phyloP scores from a whole-genome alignment of 2,113 vertebrate species.

The Lophura nycthemera region DNA sequence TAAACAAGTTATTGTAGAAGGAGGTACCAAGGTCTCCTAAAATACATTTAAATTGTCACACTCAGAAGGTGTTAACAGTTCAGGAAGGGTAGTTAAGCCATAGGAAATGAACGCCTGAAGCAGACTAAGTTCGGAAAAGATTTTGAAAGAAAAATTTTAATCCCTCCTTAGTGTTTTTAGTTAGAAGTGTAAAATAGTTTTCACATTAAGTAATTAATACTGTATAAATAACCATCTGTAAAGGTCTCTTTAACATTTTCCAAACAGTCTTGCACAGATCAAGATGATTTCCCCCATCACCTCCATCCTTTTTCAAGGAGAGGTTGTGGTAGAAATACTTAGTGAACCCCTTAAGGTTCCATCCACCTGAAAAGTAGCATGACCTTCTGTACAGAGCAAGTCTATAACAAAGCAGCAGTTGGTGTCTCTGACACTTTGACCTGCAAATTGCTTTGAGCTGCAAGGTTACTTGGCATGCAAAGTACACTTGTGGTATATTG shows the following conservation, averaged over 20 bases:
- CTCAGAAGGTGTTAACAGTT: not conserved
- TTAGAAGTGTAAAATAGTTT: not conserved
- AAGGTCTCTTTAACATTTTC: not conserved
- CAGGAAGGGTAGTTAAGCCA: not conserved
- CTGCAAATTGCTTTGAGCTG: not conserved
- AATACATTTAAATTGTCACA: not conserved
- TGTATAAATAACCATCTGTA: not conserved
- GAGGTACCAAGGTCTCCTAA: not conserved
- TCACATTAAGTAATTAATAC: not conserved
- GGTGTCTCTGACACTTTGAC: constrained; percentile 8
- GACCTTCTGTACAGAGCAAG: constrained; percentile 21
- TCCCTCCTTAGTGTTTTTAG: not conserved
- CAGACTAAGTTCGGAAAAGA: constrained; percentile 8
- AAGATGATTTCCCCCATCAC: not conserved
- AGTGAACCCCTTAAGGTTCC: constrained; percentile 4
- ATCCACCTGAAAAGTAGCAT: constrained; percentile 14
- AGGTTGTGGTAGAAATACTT: constrained; percentile 34
- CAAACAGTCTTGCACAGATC: not conserved
- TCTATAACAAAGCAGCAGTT: constrained; percentile 8
- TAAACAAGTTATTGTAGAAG: not conserved
- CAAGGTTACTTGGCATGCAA: constrained; percentile 33
- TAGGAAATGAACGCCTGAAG: not conserved
- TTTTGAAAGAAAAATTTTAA: not conserved
- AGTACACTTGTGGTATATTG: not conserved
- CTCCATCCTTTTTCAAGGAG: not conserved